Evolutionary conservation across 2,888 invertebrate genomes (phyloP), one percentile per base, ranked within the genome.

Genomic region (Mantis religiosa): DNA sequence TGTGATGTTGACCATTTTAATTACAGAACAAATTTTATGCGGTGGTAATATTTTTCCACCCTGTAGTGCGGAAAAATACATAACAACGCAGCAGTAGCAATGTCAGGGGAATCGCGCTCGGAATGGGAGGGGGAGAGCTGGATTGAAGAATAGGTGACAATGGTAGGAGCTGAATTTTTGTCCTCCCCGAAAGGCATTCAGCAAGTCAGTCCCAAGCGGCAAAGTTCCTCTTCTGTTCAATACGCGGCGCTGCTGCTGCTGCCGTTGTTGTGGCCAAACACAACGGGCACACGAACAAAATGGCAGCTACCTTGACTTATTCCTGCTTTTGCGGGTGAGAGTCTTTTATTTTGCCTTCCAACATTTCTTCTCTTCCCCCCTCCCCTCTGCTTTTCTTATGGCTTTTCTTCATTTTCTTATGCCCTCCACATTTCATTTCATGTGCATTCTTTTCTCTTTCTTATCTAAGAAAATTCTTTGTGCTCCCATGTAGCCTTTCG

Each of bases 251-350:
- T 71, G 54, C 54, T 71, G 54, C 54, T 71, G 54, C 54, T 71
- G 54, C 54, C 41, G 41, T 41, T 71, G 54, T 71, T 71, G 54
- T 71, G 54, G 54, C 54, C 54, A 71, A 34, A 84, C 85, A 28
- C 86, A 71, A 71, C 86, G 30, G 28, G 28, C 28, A 25, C 41
- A 86, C 54, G 54, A 86, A 47, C 89, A 89, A 89, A 89, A 89
- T 89, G 89, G 89, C 89, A 89, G 87, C 88, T 89, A 87, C 82
- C 85, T 88, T 87, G 54, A 71, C 54, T 71, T 71, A 71, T 71
- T 71, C 54, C 54, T 71, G 54, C 54, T 71, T 71, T 71, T 71
- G 54, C 54, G 54, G 54, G 54, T 25, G 54, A 71, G 54, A 71
- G 54, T 71, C 54, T 71, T 71, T 71, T 71, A 71, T 71, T 71